Conservation (phyloP, 2,888 invertebrate species). For the Machimus rusticus region DNA sequence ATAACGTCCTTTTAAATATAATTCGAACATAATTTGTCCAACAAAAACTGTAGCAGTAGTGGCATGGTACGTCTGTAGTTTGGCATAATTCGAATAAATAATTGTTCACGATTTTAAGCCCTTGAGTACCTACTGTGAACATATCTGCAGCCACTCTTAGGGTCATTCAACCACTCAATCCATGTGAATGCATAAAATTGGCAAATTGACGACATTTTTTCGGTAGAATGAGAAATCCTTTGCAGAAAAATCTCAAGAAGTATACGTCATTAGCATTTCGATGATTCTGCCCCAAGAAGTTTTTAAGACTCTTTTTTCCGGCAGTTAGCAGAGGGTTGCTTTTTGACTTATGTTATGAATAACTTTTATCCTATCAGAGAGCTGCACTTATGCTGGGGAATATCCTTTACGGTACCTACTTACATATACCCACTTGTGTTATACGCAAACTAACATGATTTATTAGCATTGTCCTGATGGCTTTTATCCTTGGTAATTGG, state of each 20-base stretch:
- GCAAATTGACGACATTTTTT: conserved; percentile 25
- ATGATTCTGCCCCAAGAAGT: neutral
- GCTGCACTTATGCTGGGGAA: neutral
- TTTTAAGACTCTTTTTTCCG: neutral
- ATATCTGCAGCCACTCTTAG: neutral
- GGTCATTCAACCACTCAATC: conserved; percentile 22
- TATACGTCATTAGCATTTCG: conserved; percentile 9
- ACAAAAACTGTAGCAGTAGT: conserved; percentile 25
- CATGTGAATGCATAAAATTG: conserved; percentile 8
- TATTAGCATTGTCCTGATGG: neutral
- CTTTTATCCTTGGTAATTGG: neutral
- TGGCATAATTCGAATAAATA: neutral
- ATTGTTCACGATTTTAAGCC: neutral
- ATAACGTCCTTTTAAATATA: conserved; percentile 23
- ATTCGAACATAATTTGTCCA: neutral
- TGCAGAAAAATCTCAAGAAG: neutral
- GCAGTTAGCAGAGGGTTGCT: neutral
- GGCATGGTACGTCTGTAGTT: neutral
- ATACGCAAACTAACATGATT: neutral
- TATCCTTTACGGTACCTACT: neutral
- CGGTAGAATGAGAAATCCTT: neutral
- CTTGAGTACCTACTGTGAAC: neutral
- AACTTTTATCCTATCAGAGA: neutral
- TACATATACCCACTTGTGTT: neutral
- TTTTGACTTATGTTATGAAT: neutral